A percentile compares a stretch with the other conserved stretches of the same genome.
Conservation (phyloP, 2,888 invertebrate genomes). For the Dorcus hopei region DNA sequence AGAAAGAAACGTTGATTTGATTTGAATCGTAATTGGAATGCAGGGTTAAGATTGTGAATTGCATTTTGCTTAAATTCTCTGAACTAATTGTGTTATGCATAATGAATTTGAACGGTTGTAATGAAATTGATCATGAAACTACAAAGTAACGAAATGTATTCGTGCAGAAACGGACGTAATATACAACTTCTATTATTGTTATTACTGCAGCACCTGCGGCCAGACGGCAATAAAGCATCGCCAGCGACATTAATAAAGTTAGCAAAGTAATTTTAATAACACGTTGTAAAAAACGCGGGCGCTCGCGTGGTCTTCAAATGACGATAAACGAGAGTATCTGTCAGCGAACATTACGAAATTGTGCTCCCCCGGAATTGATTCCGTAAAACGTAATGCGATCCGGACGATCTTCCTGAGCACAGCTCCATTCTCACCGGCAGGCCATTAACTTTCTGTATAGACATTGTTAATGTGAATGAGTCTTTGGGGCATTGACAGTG, state of each 20-base stretch:
- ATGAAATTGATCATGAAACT: no score
- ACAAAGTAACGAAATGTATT: no score
- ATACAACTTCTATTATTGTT: no score
- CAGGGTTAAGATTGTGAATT: no score
- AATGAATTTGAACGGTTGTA: no score
- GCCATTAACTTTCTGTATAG: conserved; percentile 43
- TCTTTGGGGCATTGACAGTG: conserved; percentile 45
- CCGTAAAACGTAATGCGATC: conserved; percentile 4
- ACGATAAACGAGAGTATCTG: conserved; percentile 6
- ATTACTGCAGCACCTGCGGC: no score
- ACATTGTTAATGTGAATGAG: conserved; percentile 45
- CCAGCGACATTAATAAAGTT: conserved; percentile 1
- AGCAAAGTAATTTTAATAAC: conserved; percentile 7
- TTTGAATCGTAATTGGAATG: no score
- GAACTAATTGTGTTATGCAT: no score
- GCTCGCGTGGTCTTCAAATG: conserved; percentile 4
- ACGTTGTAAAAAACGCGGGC: background rate
- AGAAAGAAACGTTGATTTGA: no score
- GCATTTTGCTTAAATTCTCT: no score
- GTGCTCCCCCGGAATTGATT: conserved; percentile 3
- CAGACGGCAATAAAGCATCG: no score
- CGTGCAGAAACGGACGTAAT: no score
- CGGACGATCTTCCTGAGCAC: conserved; percentile 4
- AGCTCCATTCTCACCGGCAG: conserved; percentile 20
- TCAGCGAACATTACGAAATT: background rate